These are phyloP conservation scores for Eilema sororculum DNA, from an alignment of 2,888 invertebrate genomes.

Conservation along the genomic window DNA sequence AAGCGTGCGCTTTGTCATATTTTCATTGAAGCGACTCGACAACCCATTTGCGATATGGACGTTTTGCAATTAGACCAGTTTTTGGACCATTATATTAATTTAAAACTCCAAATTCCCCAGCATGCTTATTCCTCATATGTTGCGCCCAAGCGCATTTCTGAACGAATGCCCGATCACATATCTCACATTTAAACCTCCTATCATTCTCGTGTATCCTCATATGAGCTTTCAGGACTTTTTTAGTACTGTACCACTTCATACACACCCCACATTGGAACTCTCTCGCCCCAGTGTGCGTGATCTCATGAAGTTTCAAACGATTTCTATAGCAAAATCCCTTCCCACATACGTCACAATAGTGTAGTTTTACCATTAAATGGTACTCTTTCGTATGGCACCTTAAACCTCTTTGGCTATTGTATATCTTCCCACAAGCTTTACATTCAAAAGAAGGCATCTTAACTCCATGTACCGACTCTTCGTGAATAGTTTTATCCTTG, in stretches of 20 bases:
- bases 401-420: conserved; percentile 51
- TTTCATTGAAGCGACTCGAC: no score
- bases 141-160: conserved; percentile 26
- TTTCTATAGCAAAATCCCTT: conserved; percentile 31
- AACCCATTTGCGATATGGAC: no score
- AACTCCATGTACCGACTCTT: conserved; percentile 58
- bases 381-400: conserved; percentile 55
- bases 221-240: conserved; percentile 17
- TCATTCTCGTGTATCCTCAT: conserved; percentile 23
- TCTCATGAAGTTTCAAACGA: conserved; percentile 29
- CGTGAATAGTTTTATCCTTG: conserved; percentile 51
- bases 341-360: conserved; percentile 57
- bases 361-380: conserved; percentile 60
- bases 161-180: conserved; percentile 18
- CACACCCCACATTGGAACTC: conserved; percentile 35
- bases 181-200: conserved; percentile 19
- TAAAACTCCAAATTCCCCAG: neutral
- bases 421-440: conserved; percentile 59
- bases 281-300: conserved; percentile 34
- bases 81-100: neutral
- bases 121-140: conserved; percentile 32
- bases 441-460: conserved; percentile 51
- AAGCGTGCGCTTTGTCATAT: no score
- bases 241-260: conserved; percentile 26
- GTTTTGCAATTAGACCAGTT: no score